Base-by-base conservation (phyloP, 2,113 vertebrate genomes). In the Alethe castanea region DNA sequence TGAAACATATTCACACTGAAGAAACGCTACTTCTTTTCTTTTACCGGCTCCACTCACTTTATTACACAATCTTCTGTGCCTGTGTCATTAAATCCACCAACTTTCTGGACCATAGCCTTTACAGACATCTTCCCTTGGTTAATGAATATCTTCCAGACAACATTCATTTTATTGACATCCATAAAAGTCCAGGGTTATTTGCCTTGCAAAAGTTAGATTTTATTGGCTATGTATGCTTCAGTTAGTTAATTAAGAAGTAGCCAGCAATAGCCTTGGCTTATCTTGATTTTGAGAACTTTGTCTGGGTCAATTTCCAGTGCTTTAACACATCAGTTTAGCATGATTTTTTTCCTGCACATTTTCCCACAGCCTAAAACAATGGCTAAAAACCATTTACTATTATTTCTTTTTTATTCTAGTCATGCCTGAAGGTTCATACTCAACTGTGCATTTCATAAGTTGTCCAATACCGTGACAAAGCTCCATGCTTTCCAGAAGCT, bases 51-150 rank as follows among this genome's bases (percentile, higher is more conserved):
- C 42, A 74, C 67, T 92, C 71, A 60, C 16, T 90, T 80, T 88
- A 88, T 86, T 78, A 71, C 13, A 65, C 71, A 95, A 42, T 90
- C 69, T 50, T 90, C 60, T 1, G 1, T 78, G 80, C 52, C 60
- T 5, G 0, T 88, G 60, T 40, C 86, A 66, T 95, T 95, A 97
- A 95, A 95, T 56, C 36, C 69, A 87, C 77, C 65, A 81, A 12
- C 82, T 95, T 95, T 94, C 95, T 96, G 84, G 91, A 93, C 88
- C 92, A 71, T 81, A 94, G 69, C 92, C 40, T 94, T 80, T 56
- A 40, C 77, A 94, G 94, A 83, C 35, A 40, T 57, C 89, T 92
- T 90, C 76, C 40, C 23, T 24, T 64, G 54, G 79, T 52, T 85
- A 92, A 84, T 83, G 18, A 87, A 79, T 78, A 47, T 90, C 81